Percentiles rank a stretch among this genome's conserved stretches.
phyloP scores from a whole-genome alignment of 1,140 invertebrate species.

The Scaptomyza hsui region DNA sequence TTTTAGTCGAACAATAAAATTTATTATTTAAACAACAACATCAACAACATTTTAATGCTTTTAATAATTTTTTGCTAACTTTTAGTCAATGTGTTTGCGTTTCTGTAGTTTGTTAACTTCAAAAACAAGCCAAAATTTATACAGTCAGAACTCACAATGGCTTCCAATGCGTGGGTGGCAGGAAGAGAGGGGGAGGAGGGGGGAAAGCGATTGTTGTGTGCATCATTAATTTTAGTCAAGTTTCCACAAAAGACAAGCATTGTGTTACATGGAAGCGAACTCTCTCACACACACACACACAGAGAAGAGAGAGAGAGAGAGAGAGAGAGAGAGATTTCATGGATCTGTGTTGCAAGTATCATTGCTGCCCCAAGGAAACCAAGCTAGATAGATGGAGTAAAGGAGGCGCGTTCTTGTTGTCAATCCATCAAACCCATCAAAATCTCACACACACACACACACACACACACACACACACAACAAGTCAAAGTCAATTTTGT shows the following conservation, averaged over 20 bases:
- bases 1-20: too few species aligned
- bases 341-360: slow-evolving; percentile 13
- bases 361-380: background rate
- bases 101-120: background rate
- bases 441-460: slow-evolving; percentile 20
- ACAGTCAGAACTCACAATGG: background rate
- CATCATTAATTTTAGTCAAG: slow-evolving; percentile 74
- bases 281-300: background rate
- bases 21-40: too few species aligned
- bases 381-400: background rate
- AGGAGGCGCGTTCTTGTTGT: slow-evolving; percentile 3
- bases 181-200: background rate
- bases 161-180: too few species aligned
- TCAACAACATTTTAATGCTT: too few species aligned
- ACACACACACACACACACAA: background rate
- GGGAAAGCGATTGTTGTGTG: background rate
- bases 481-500: slow-evolving; percentile 63
- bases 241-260: slow-evolving; percentile 46
- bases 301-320: too few species aligned
- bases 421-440: slow-evolving; percentile 41
- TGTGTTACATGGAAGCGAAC: slow-evolving; percentile 58
- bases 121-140: slow-evolving; percentile 1
- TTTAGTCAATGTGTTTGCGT: background rate
- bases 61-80: background rate
- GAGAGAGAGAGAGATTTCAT: background rate